phyloP scores from a whole-genome alignment of 1,140 invertebrate species.

The Probaryconus sp. region DNA sequence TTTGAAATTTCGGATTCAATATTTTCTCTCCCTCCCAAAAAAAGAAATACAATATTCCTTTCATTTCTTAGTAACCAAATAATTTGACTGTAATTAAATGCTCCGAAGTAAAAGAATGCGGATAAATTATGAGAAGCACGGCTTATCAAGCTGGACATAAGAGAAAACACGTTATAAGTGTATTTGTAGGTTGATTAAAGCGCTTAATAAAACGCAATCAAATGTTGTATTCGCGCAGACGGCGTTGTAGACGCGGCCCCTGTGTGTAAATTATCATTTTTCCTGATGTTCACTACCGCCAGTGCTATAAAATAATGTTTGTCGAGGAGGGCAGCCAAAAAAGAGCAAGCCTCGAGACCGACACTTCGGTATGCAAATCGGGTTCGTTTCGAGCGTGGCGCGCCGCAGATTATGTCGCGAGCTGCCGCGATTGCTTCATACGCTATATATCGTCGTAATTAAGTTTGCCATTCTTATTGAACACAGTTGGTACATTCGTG shows the following conservation, averaged over 20 bases:
- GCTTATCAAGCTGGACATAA: constrained; percentile 16
- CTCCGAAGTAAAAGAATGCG: constrained; percentile 13
- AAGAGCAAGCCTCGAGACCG: constrained; percentile 21
- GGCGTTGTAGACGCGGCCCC: constrained; percentile 10
- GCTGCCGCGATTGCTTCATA: constrained; percentile 56
- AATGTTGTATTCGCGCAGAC: constrained; percentile 26
- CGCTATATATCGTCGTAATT: constrained; percentile 74
- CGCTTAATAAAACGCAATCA: constrained; percentile 55
- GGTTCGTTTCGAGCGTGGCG: constrained; percentile 61
- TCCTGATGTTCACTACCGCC: constrained; percentile 36
- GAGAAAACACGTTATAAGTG: constrained; percentile 2
- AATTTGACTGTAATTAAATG: constrained; percentile 30
- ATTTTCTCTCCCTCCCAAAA: no score
- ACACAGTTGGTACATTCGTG: constrained; percentile 36
- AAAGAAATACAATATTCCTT: no score
- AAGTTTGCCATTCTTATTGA: constrained; percentile 72
- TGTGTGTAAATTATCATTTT: constrained; percentile 53
- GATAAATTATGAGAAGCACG: constrained; percentile 4
- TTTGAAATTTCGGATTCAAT: background rate
- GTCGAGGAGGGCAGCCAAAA: constrained; percentile 20
- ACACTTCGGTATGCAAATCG: constrained; percentile 68
- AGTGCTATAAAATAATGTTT: constrained; percentile 56
- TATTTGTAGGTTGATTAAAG: constrained; percentile 53
- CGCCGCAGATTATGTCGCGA: constrained; percentile 60
- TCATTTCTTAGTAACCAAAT: no score